Base-by-base conservation (phyloP, 2,888 invertebrate species). In the Griposia aprilina region DNA sequence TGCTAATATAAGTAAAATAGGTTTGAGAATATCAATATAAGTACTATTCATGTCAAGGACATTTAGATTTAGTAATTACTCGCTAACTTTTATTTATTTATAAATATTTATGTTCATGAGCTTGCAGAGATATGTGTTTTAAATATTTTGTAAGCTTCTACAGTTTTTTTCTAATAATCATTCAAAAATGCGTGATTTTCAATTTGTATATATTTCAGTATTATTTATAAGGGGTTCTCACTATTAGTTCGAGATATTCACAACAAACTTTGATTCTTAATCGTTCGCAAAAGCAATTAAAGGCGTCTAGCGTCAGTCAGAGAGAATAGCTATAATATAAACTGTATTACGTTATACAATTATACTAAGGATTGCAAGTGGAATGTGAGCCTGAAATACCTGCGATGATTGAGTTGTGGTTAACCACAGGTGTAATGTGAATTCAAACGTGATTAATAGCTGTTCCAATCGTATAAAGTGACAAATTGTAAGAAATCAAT, bases 391-490 rank as follows among this genome's bases (percentile, higher is more conserved):
- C 74, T 69, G n/a, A 68, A 76, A 86, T 83, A 72, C 20, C 26
- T 59, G 67, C 30, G 66, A 72, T 83, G 74, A 86, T 85, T 86
- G 71, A 83, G 74, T 48, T 63, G 74, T 83, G 80, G 80, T 76
- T 36, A 55, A 83, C 83, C 84, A 80, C 66, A 60, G 66, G 57
- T 76, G 71, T 74, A 13, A 78, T 73, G 59, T 78, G 57, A 68
- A 77, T 74, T 84, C 75, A 59, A 57, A 65, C 36, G 67, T 63
- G 65, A 85, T 81, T 81, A 73, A 76, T 70, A 74, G 41, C 15
- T 84, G n/a, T 57, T 50, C 23, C n/a, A 63, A 10, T 52, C 30
- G 20, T 60, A 59, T 59, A 11, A 63, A 57, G 15, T 36, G 48
- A 66, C 59, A 57, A 69, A 57, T 79, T 72, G 15, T 52, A 10